Percentiles rank a stretch among this genome's conserved stretches.
These are phyloP conservation scores for Escarpia spicata DNA, from an alignment of 2,888 invertebrate species.

Conservation along the genomic window DNA sequence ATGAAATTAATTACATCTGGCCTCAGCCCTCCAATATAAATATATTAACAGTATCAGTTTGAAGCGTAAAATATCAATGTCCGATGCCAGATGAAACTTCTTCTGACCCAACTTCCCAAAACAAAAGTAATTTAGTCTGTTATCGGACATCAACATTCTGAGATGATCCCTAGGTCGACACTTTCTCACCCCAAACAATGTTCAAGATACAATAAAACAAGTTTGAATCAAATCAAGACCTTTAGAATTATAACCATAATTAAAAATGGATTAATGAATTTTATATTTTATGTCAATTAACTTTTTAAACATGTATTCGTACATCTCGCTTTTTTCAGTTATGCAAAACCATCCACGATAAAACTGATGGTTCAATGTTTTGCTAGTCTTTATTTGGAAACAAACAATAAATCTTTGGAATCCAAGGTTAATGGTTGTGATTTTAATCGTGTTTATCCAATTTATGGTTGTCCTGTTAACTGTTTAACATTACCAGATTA, in stretches of 20 bases:
- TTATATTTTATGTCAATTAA: background rate
- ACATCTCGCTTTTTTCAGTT: background rate
- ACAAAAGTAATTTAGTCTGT: no score
- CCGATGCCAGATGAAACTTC: no score
- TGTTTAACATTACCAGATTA: conserved; percentile 50
- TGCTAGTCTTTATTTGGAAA: background rate
- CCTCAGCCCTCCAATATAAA: no score
- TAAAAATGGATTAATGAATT: background rate
- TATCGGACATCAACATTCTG: no score
- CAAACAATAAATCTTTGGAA: background rate
- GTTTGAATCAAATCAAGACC: background rate
- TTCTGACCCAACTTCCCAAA: no score
- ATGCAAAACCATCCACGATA: background rate
- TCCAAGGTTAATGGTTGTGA: background rate
- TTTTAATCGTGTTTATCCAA: background rate
- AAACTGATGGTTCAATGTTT: background rate
- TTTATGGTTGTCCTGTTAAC: background rate
- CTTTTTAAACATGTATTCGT: background rate
- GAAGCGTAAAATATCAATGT: no score
- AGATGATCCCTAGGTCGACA: background rate
- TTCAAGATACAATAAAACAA: background rate
- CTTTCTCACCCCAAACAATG: background rate
- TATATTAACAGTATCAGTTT: no score
- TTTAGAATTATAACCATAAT: background rate
- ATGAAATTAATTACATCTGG: no score